Evolutionary conservation across 2,797 vertebrate genomes (phyloP), one percentile per base, ranked within the genome.

Genomic region (Helostoma temminkii): DNA sequence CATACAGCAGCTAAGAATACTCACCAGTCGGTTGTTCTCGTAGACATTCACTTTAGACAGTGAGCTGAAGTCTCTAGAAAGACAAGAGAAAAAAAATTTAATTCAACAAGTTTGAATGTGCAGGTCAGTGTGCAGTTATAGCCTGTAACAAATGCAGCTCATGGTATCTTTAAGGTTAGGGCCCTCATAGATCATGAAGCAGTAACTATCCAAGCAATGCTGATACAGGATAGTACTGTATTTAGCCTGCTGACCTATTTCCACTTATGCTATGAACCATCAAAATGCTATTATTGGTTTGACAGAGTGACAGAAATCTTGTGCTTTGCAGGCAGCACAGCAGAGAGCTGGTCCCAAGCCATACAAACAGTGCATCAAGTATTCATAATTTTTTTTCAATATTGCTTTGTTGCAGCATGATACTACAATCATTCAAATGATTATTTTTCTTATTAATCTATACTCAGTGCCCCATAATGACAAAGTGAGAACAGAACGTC

Each of bases 21-120:
- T 98, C 86, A 99, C 98, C 96, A 99, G 92, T 34, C 81, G 93
- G 91, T 99, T 99, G 93, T 99, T 99, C 81, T 98, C 96, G 10
- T 96, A 98, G 76, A 99, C 92, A 25, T 99, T 96, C 84, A 98
- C 97, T 92, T 98, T 98, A 63, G 96, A 98, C 75, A 99, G 95
- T 0, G 95, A 96, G 74, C 93, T 92, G 76, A 98, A 98, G 83
- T 99, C 95, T 93, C 98, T 99, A 92, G 26, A 89, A 89, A 15
- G 26, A 86, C 34, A 79, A 64, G 41, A 83, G 5, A 66, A 42
- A 39, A 61, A n/a, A 36, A 37, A 43, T 24, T 61, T 18, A 39
- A 45, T 46, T 32, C 0, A 3, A 55, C 37, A 41, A 24, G 24
- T 10, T 9, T 42, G 16, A 42, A 9, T 9, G 16, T 16, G 9